phyloP scores from a whole-genome alignment of 2,113 vertebrate species.

The Platysternon megacephalum region DNA sequence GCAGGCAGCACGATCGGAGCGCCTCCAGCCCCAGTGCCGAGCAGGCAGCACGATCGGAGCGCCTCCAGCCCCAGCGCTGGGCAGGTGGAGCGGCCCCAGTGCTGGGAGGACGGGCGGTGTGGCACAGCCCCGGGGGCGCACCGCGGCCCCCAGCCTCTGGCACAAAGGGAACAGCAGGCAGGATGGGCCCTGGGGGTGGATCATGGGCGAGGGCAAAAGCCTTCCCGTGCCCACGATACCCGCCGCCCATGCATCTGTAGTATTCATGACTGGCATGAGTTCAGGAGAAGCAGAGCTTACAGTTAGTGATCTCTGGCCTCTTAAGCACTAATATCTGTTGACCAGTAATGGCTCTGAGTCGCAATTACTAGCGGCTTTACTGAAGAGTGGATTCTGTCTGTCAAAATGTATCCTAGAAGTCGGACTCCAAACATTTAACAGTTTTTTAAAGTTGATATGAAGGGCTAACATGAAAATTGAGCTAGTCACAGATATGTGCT shows the following conservation, averaged over 20 bases:
- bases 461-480: background rate
- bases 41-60: no score
- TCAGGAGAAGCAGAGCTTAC: constrained; percentile 6
- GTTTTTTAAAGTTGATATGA: background rate
- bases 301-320: constrained; percentile 33
- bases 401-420: background rate
- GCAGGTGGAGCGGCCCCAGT: no score
- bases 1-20: no score
- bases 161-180: no score
- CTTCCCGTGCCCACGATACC: no score
- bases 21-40: no score
- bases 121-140: no score
- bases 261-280: constrained; percentile 11
- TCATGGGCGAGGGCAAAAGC: no score
- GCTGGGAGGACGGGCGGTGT: no score
- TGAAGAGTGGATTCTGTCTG: background rate
- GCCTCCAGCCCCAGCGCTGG: no score
- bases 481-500: background rate
- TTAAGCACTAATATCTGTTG: background rate
- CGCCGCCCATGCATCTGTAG: background rate
- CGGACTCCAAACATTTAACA: fast-evolving
- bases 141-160: no score
- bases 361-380: constrained; percentile 1
- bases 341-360: constrained; percentile 5
- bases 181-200: no score